Base-by-base conservation (phyloP, 2,888 invertebrate species). In the Cryptophagus acutangulus region DNA sequence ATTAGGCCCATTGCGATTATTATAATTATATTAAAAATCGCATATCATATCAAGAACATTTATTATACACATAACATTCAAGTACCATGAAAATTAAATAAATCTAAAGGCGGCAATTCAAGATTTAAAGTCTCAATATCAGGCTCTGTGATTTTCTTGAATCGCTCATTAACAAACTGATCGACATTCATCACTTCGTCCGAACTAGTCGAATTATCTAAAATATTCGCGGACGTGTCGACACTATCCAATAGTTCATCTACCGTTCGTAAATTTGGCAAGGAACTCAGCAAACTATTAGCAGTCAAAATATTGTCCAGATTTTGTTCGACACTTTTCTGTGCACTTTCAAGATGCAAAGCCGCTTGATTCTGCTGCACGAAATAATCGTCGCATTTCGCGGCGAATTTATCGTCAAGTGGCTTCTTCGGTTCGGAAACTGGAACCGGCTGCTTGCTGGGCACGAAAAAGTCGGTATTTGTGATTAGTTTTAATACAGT, bases 141-240 rank as follows among this genome's bases (percentile, higher is more conserved):
- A 2, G 65, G 58, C 41, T 65, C 69, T 0, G 67, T 67, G 37
- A 70, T 59, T 42, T 62, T 66, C 40, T 66, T 66, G 52, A 70
- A 66, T 31, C 69, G 53, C 49, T 70, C 70, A 48, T 67, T 69
- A 2, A 69, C 69, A 52, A 70, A 67, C 42, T 69, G 70, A 58
- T 69, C 70, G 1, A 70, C 69, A 49, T 69, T 69, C 66, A 69
- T 67, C 17, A 68, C 62, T 55, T 70, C 69, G 49, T 67, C 67
- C 0, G 67, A 66, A 51, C 61, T 63, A 10, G 61, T 62, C 15
- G 65, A 67, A 29, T 65, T 65, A 46, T 70, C 68, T 36, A 68
- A 46, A 16, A 67, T 54, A 10, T 48, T 44, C 26, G 61, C 56
- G 20, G 56, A 58, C 3, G 57, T 50, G 40, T 64, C 62, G 1